Conservation (phyloP, 2,797 vertebrate genomes). For the Chrosomus eos region DNA sequence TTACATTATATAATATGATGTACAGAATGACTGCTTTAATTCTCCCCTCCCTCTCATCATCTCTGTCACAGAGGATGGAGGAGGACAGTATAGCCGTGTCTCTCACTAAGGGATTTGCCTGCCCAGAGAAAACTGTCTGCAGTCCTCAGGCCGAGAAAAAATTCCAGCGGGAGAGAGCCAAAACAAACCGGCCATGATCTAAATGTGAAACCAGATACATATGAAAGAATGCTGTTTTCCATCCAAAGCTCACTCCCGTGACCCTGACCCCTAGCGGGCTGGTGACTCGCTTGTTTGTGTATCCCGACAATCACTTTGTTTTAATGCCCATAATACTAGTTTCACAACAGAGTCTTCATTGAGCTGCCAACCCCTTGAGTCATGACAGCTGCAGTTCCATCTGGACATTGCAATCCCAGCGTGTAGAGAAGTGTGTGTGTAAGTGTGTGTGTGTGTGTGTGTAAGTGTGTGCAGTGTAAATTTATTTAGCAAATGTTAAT, state of each 20-base stretch:
- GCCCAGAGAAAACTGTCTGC: slow-evolving; percentile 53
- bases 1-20: neutral
- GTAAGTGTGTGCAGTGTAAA: slow-evolving; percentile 27
- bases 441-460: slow-evolving; percentile 39
- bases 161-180: slow-evolving; percentile 64
- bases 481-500: neutral
- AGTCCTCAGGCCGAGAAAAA: slow-evolving; percentile 60
- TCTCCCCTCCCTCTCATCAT: neutral
- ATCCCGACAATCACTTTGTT: slow-evolving; percentile 48
- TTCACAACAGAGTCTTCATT: slow-evolving; percentile 48
- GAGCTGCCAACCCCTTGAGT: slow-evolving; percentile 58
- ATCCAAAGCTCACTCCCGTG: slow-evolving; percentile 74
- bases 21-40: neutral
- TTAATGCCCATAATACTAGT: slow-evolving; percentile 51
- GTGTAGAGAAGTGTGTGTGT: slow-evolving; percentile 53
- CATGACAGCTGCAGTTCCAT: slow-evolving; percentile 68
- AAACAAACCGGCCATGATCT: slow-evolving; percentile 71
- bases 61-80: neutral
- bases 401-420: slow-evolving; percentile 59
- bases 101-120: slow-evolving; percentile 50
- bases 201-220: slow-evolving; percentile 79
- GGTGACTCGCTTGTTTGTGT: slow-evolving; percentile 47
- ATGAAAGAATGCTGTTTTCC: slow-evolving; percentile 82
- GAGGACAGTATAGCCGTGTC: slow-evolving; percentile 41
- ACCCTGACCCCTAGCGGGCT: slow-evolving; percentile 62